Evolutionary conservation across 2,888 invertebrate species (phyloP).

Genomic region (Epistrophella euchroma): DNA sequence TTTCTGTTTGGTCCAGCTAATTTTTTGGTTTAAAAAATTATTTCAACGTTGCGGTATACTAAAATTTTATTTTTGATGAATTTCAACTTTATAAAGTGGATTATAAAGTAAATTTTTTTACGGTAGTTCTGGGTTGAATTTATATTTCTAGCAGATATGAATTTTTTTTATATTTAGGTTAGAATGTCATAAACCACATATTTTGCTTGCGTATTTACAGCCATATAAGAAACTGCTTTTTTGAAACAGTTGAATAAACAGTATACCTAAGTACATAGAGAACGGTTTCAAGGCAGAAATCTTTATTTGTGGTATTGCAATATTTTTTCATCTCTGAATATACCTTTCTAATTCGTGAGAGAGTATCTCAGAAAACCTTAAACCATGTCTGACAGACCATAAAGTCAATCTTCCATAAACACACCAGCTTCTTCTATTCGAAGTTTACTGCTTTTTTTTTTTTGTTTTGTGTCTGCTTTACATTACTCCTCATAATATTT

Average conservation of each 20-base stretch:
- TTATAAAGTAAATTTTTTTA: too few species aligned
- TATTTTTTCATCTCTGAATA: not conserved
- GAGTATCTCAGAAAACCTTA: constrained; percentile 5
- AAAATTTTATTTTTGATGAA: too few species aligned
- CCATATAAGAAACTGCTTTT: not conserved
- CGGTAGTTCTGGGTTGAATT: too few species aligned
- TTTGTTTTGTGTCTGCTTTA: not conserved
- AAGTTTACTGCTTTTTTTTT: constrained; percentile 2
- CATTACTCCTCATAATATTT: constrained; percentile 42
- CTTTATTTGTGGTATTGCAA: not conserved
- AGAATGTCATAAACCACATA: too few species aligned
- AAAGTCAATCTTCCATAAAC: constrained; percentile 57
- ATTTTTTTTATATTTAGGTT: too few species aligned
- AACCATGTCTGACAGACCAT: constrained; percentile 38
- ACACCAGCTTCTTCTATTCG: constrained; percentile 8
- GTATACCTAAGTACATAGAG: too few species aligned
- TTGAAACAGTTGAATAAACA: not conserved
- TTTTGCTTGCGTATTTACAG: too few species aligned
- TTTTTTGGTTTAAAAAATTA: too few species aligned
- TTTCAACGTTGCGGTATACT: too few species aligned
- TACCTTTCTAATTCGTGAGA: constrained; percentile 40
- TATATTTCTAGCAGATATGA: too few species aligned
- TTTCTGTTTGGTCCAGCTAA: too few species aligned
- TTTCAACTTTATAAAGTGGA: too few species aligned
- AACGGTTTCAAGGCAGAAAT: not conserved